These are phyloP conservation scores for Calcarius ornatus DNA, from an alignment of 2,113 vertebrate genomes.

Conservation along the genomic window DNA sequence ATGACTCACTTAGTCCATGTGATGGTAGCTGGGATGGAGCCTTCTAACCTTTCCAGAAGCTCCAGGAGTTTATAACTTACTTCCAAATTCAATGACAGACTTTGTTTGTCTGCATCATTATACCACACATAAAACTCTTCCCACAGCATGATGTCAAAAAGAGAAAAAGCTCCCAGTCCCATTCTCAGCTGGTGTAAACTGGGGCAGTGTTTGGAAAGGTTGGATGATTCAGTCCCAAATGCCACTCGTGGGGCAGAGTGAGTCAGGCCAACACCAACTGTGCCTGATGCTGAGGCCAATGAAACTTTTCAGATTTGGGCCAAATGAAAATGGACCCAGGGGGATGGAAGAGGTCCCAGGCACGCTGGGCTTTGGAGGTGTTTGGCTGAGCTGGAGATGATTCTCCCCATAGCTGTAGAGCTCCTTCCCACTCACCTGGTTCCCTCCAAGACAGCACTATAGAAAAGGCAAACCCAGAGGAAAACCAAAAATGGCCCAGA, in stretches of 20 bases:
- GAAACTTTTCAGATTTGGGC: neutral
- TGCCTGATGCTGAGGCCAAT: neutral
- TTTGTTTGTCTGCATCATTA: slow-evolving; percentile 15
- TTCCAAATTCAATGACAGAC: slow-evolving; percentile 15
- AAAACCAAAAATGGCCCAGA: neutral
- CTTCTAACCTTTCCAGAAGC: slow-evolving; percentile 60
- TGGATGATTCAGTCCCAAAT: neutral
- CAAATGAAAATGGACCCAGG: neutral
- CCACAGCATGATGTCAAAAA: slow-evolving; percentile 8
- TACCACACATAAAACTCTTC: neutral
- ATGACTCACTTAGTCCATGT: slow-evolving; percentile 58
- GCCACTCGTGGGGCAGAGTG: neutral
- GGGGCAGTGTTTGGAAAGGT: neutral
- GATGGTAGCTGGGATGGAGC: slow-evolving; percentile 33
- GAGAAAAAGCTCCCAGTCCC: neutral
- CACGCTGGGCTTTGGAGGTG: neutral
- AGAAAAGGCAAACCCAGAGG: neutral
- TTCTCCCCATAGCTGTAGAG: neutral
- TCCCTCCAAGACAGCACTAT: neutral
- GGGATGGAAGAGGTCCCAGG: neutral
- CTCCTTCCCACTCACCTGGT: neutral
- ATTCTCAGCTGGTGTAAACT: neutral
- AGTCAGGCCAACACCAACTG: slow-evolving; percentile 18
- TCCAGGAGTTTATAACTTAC: slow-evolving; percentile 34
- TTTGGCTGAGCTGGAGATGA: neutral